These are phyloP conservation scores for Brachyhypopomus occidentalis DNA, from an alignment of 2,113 vertebrate species.

Conservation along the genomic window DNA sequence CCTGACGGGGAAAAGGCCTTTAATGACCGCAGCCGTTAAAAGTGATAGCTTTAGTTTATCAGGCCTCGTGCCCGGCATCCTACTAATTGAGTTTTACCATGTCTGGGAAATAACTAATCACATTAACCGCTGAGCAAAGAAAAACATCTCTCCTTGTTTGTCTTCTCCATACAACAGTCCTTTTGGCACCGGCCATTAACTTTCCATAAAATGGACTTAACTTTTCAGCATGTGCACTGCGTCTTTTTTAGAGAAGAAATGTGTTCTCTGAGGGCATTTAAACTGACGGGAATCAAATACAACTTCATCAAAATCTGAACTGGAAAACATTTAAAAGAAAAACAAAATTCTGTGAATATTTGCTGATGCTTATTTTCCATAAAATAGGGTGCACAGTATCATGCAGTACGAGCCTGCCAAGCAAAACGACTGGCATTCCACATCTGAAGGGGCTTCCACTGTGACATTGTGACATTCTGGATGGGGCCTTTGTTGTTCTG, in stretches of 20 bases:
- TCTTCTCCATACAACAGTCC: conserved; percentile 12
- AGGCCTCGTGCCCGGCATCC: conserved; percentile 16
- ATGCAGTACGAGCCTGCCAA: conserved; percentile 43
- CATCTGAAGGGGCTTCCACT: conserved; percentile 49
- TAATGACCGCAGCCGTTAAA: conserved; percentile 3
- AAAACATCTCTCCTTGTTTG: conserved; percentile 9
- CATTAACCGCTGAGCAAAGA: not conserved
- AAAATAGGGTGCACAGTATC: conserved; percentile 37
- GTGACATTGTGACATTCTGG: conserved; percentile 46
- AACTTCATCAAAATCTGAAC: conserved; percentile 6
- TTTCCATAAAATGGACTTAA: conserved; percentile 32
- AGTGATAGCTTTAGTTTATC: not conserved
- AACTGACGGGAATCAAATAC: conserved; percentile 22
- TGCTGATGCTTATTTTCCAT: conserved; percentile 49
- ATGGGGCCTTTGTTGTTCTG: conserved; percentile 53
- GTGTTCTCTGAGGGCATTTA: conserved; percentile 29
- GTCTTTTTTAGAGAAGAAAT: conserved; percentile 23
- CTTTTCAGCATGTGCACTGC: conserved; percentile 26
- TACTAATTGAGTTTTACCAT: conserved; percentile 24
- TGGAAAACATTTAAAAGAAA: conserved; percentile 27
- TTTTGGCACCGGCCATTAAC: not conserved
- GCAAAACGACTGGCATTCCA: conserved; percentile 53
- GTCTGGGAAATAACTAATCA: conserved; percentile 20
- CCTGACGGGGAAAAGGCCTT: not conserved
- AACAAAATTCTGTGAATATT: conserved; percentile 45